Base-by-base conservation (phyloP, 2,888 invertebrate species). In the Hipparchia semele region DNA sequence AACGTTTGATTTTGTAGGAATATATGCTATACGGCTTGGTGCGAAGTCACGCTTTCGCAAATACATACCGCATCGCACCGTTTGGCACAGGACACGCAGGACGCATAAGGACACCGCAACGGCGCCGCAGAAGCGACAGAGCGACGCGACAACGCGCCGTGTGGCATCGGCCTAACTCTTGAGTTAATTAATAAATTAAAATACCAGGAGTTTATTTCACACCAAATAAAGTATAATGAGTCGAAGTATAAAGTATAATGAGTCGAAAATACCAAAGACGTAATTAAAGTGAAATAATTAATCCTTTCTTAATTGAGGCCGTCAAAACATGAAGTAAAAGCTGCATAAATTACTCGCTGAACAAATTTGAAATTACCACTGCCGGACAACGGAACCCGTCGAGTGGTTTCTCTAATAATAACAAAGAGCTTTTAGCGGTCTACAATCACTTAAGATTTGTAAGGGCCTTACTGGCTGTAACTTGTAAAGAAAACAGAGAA, bases 401-500 rank as follows among this genome's bases (percentile, higher is more conserved):
- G 59, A 71, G 65, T 56, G 59, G 49, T 69, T 72, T 75, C 54
- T 67, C 72, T 70, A 74, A 65, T 68, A 75, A 78, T 68, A 75
- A 78, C 75, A 75, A 76, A 77, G 74, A 73, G 75, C 76, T 76
- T 75, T 77, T 78, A 73, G 73, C 70, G 74, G 73, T 76, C 72
- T 72, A 76, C 75, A 73, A 79, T 78, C 78, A 78, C 78, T 79
- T 74, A 74, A 78, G 70, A 78, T 78, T 80, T 79, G 77, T 78
- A 75, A 78, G 79, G 73, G 77, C 74, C 73, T 69, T 73, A 74
- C 70, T 68, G 73, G 74, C 73, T 73, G 78, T 74, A 75, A 77
- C 70, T 79, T 76, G 70, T 71, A 76, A 77, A 79, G 79, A 79
- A 78, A 80, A 82, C 82, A 79, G 83, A 69, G 78, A 77, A 76